These are phyloP conservation scores for Trichogramma pretiosum DNA, from an alignment of 1,140 invertebrate genomes.

Conservation along the genomic window DNA sequence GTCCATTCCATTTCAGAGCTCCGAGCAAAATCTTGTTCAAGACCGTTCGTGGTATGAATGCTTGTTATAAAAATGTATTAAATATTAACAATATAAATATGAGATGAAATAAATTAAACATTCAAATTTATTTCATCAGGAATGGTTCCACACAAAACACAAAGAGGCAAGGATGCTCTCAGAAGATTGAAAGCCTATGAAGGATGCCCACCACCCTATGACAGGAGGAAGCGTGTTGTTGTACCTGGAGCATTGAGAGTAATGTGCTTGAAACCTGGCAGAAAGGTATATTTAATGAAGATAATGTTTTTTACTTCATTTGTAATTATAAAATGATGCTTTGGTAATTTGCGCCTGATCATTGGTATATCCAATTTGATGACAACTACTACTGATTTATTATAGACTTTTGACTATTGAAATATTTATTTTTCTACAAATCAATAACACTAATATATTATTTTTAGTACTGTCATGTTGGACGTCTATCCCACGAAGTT, in stretches of 20 bases:
- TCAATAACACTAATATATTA: slow-evolving; percentile 17
- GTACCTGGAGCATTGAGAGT: slow-evolving; percentile 91
- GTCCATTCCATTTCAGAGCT: slow-evolving; percentile 96
- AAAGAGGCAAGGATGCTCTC: slow-evolving; percentile 87
- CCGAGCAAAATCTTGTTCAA: slow-evolving; percentile 96
- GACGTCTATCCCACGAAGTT: slow-evolving; percentile 93
- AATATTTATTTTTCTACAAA: too few relatives aligned
- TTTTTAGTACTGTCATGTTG: slow-evolving; percentile 85
- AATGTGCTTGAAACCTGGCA: slow-evolving; percentile 88
- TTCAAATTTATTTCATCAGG: too few relatives aligned
- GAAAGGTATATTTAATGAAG: slow-evolving; percentile 80
- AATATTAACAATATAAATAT: slow-evolving; percentile 16
- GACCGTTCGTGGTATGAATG: slow-evolving; percentile 84
- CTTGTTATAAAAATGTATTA: slow-evolving; percentile 9
- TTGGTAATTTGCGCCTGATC: slow-evolving; percentile 57
- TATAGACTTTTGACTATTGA: too few relatives aligned
- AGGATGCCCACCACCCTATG: slow-evolving; percentile 92
- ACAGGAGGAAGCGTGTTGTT: slow-evolving; percentile 87
- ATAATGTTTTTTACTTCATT: slow-evolving; percentile 6
- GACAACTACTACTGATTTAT: slow-evolving; percentile 33
- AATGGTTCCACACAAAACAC: slow-evolving; percentile 97
- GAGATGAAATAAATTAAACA: slow-evolving; percentile 9
- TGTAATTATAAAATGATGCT: slow-evolving; percentile 40
- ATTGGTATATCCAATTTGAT: slow-evolving; percentile 30
- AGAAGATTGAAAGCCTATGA: slow-evolving; percentile 88